Base-by-base conservation (phyloP, 1,140 invertebrate genomes). In the Apis florea region DNA sequence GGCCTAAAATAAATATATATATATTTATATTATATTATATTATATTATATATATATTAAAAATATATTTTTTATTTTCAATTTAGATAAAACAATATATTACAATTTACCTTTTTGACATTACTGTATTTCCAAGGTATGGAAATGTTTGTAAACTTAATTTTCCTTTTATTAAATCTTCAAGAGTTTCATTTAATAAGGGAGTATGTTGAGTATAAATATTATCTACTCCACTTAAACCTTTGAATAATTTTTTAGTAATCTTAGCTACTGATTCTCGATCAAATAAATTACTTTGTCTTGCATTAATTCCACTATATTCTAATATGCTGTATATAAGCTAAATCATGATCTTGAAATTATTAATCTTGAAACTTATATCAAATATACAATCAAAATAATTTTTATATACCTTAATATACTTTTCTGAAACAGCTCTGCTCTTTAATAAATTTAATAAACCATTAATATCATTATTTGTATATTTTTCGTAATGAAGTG, bases 171-270 rank as follows among this genome's bases (percentile, higher is more conserved):
- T 95, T 11, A 99, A 93, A 92, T 99, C 98, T 91, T 99, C 98
- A 0, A 99, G 88, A 0, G 96, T 96, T 90, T 98, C 96, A 88
- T 96, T 96, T 2, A 99, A 90, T 17, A 98, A 91, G 0, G 98
- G 98, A 21, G 96, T 96, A 92, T 99, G 98, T 91, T 99, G 98
- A 0, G 98, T 99, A 90, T 98, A 99, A 83, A 99, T 98, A 94
- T 99, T 99, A 92, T 99, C 98, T 6, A 99, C 98, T 8, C 98
- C 98, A 94, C 97, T 97, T 21, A 98, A 93, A 56, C 96, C 97
- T 95, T 97, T 93, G 76, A 99, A 97, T 75, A 98, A 95, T 91
- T 98, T 96, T 89, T 98, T 97, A 19, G 98, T 98, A 82, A 98
- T 96, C 91, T 98, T 98, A 0, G 97, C 97, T 26, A 98, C 97